These are phyloP conservation scores for Conomelus anceps DNA, from an alignment of 2,888 invertebrate genomes.

Conservation along the genomic window DNA sequence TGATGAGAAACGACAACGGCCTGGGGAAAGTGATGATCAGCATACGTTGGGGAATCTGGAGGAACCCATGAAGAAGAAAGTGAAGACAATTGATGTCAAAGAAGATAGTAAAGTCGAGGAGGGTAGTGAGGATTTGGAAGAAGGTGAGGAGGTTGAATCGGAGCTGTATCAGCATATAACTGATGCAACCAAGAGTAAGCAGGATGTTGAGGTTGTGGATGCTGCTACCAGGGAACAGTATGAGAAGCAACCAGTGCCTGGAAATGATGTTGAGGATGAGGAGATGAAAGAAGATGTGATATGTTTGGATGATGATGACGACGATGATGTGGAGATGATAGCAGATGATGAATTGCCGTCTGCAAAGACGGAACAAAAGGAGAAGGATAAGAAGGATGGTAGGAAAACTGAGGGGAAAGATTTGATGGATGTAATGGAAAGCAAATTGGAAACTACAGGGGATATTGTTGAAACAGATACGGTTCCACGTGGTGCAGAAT, in stretches of 20 bases:
- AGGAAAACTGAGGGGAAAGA: slow-evolving; percentile 12
- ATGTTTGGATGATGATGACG: slow-evolving; percentile 50
- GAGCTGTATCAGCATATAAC: slow-evolving; percentile 80
- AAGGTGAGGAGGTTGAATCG: slow-evolving; percentile 38
- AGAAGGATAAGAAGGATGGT: not conserved
- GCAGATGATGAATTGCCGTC: slow-evolving; percentile 30
- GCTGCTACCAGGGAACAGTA: slow-evolving; percentile 64
- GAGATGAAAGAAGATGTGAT: slow-evolving; percentile 51
- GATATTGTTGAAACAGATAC: slow-evolving; percentile 59
- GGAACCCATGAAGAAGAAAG: slow-evolving; percentile 57
- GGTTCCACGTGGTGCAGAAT: slow-evolving; percentile 62
- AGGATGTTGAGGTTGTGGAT: slow-evolving; percentile 56
- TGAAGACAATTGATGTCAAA: slow-evolving; percentile 51
- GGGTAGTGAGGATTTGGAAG: slow-evolving; percentile 40
- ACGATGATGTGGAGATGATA: slow-evolving; percentile 50
- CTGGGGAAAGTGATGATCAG: slow-evolving; percentile 67
- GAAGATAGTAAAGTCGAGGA: slow-evolving; percentile 40
- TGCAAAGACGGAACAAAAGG: no score
- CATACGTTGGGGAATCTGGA: slow-evolving; percentile 60
- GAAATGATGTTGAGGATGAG: slow-evolving; percentile 53
- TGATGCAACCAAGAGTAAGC: slow-evolving; percentile 55
- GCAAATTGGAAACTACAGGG: slow-evolving; percentile 57
- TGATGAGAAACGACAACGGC: slow-evolving; percentile 58
- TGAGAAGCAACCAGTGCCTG: slow-evolving; percentile 57
- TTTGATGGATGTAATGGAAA: slow-evolving; percentile 8